phyloP scores from a whole-genome alignment of 2,888 invertebrate genomes.

The Carterocephalus palaemon region DNA sequence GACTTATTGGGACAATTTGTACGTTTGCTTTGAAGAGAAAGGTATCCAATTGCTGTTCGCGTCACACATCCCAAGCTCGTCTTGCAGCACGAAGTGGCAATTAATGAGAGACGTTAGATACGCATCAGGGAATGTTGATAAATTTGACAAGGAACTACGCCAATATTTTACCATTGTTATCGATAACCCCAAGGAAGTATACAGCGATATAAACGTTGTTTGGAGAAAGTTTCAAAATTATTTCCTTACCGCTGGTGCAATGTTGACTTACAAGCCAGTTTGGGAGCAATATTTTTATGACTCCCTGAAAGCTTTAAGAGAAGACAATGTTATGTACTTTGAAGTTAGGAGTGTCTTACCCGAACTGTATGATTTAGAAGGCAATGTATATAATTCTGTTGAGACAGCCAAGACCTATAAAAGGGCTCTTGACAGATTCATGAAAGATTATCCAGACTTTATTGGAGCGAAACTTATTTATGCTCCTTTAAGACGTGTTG shows the following conservation, averaged over 20 bases:
- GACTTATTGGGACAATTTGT: slow-evolving; percentile 81
- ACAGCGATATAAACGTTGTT: slow-evolving; percentile 76
- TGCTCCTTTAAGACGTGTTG: slow-evolving; percentile 78
- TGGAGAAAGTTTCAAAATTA: slow-evolving; percentile 80
- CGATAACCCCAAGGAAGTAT: slow-evolving; percentile 63
- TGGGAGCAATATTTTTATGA: slow-evolving; percentile 83
- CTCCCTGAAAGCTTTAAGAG: slow-evolving; percentile 79
- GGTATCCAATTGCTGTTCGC: slow-evolving; percentile 53
- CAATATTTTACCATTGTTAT: slow-evolving; percentile 77
- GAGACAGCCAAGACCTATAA: slow-evolving; percentile 79
- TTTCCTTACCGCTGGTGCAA: slow-evolving; percentile 70
- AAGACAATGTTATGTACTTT: slow-evolving; percentile 84
- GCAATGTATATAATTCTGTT: slow-evolving; percentile 70
- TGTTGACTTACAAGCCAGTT: slow-evolving; percentile 81
- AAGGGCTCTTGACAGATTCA: slow-evolving; percentile 76
- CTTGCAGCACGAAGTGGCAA: slow-evolving; percentile 65
- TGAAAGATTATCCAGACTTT: slow-evolving; percentile 80
- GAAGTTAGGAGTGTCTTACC: slow-evolving; percentile 83
- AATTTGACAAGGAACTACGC: slow-evolving; percentile 76
- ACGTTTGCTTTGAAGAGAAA: slow-evolving; percentile 65
- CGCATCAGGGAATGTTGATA: slow-evolving; percentile 59
- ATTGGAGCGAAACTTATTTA: slow-evolving; percentile 84
- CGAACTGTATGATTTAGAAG: slow-evolving; percentile 82
- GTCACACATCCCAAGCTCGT: slow-evolving; percentile 37
- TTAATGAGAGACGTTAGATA: slow-evolving; percentile 69